These are phyloP conservation scores for Eledona agricola DNA, from an alignment of 2,888 invertebrate species.

Conservation along the genomic window DNA sequence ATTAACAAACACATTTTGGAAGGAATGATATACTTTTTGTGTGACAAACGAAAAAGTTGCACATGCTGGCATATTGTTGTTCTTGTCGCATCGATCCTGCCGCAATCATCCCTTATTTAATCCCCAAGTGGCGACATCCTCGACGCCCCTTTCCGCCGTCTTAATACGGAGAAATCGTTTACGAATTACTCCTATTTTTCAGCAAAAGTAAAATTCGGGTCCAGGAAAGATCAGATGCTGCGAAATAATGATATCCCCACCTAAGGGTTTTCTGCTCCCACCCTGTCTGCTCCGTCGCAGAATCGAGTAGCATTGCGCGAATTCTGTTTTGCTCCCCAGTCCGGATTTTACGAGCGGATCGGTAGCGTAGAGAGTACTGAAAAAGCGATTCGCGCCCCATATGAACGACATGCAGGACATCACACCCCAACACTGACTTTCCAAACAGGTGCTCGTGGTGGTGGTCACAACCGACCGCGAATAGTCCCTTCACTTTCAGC, in stretches of 20 bases:
- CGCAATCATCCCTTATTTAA: no score
- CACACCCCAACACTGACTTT: constrained; percentile 11
- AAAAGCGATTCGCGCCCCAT: constrained; percentile 42
- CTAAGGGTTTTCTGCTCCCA: constrained; percentile 48
- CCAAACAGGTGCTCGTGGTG: constrained; percentile 27
- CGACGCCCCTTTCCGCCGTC: constrained; percentile 19
- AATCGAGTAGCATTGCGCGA: constrained; percentile 52
- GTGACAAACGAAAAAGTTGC: no score
- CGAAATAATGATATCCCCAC: constrained; percentile 58
- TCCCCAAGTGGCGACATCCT: no score
- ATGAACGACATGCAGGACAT: constrained; percentile 42
- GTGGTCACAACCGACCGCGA: constrained; percentile 20
- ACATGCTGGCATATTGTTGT: no score
- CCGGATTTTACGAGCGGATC: constrained; percentile 51
- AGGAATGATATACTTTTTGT: no score
- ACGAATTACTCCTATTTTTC: constrained; percentile 46
- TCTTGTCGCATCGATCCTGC: no score
- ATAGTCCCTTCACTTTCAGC: constrained; percentile 16
- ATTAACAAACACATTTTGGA: no score
- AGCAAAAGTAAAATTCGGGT: constrained; percentile 51
- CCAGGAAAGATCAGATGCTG: constrained; percentile 58
- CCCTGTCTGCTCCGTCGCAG: constrained; percentile 53
- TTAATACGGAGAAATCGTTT: constrained; percentile 42
- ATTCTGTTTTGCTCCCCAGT: constrained; percentile 52
- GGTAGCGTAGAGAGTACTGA: constrained; percentile 42